Percentiles rank a stretch among this genome's conserved stretches.
Conservation (phyloP, 2,113 vertebrate genomes). For the Oxyruncus cristatus region DNA sequence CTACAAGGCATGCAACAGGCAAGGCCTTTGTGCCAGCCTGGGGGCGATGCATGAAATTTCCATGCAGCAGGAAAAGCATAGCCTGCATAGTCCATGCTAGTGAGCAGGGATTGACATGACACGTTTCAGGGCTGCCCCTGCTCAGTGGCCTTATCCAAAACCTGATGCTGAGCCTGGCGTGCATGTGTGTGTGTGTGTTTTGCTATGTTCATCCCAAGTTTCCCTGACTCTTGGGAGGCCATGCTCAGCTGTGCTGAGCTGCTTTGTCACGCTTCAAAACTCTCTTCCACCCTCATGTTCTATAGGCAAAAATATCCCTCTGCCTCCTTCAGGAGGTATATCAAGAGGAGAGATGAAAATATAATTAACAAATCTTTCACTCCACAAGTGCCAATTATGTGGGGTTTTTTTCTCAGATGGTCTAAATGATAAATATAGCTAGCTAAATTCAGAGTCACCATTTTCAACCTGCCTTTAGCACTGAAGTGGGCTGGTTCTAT, state of each 20-base stretch:
- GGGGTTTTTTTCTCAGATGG: neutral
- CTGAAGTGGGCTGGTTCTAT: conserved; percentile 49
- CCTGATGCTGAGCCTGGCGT: accelerated
- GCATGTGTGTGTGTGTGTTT: accelerated
- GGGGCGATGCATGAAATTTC: accelerated
- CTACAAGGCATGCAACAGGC: accelerated
- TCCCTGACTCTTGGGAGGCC: neutral
- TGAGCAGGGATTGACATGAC: accelerated
- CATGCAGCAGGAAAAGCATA: neutral
- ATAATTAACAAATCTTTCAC: neutral
- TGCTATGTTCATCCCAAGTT: neutral
- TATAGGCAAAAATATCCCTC: conserved; percentile 12
- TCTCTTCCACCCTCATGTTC: neutral
- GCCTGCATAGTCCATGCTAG: accelerated
- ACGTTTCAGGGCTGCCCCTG: accelerated
- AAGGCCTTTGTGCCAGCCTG: neutral
- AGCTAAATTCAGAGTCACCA: conserved; percentile 39
- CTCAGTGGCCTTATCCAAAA: neutral
- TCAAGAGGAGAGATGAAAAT: neutral
- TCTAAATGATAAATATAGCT: conserved; percentile 42
- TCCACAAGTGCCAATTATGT: neutral
- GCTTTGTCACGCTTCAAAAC: neutral
- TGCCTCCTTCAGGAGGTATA: neutral
- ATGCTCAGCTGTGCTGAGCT: neutral
- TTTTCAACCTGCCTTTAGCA: conserved; percentile 36